These are phyloP conservation scores for Perognathus longimembris DNA, from an alignment of 2,113 vertebrate genomes.

Conservation along the genomic window DNA sequence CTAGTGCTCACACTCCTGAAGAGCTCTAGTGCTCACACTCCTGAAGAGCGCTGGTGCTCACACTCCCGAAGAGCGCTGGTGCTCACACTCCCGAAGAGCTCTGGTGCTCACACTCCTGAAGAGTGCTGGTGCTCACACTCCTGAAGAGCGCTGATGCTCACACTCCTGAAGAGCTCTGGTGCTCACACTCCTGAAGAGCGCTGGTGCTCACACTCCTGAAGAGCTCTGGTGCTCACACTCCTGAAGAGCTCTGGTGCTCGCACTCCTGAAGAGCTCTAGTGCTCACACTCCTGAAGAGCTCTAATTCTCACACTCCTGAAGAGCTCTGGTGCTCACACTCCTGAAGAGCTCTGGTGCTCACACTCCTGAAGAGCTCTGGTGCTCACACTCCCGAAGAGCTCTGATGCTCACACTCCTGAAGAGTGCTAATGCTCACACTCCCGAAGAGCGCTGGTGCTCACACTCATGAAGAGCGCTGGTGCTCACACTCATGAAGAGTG, in stretches of 20 bases:
- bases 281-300: too few relatives aligned
- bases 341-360: neutral
- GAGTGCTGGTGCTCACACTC: too few relatives aligned
- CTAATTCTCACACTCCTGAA: neutral
- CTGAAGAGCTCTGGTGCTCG: too few relatives aligned
- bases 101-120: neutral
- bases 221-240: neutral
- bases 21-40: neutral
- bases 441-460: neutral
- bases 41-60: neutral
- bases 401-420: neutral
- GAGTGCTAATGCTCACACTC: too few relatives aligned
- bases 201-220: neutral
- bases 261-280: neutral
- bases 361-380: too few relatives aligned
- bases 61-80: neutral
- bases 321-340: neutral
- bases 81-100: neutral
- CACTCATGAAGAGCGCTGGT: neutral
- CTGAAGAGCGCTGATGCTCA: neutral
- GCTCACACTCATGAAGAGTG: too few relatives aligned
- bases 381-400: neutral
- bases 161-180: too few relatives aligned
- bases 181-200: neutral
- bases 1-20: neutral